Base-by-base conservation (phyloP, 2,113 vertebrate species). In the Cochlearius cochlearius region DNA sequence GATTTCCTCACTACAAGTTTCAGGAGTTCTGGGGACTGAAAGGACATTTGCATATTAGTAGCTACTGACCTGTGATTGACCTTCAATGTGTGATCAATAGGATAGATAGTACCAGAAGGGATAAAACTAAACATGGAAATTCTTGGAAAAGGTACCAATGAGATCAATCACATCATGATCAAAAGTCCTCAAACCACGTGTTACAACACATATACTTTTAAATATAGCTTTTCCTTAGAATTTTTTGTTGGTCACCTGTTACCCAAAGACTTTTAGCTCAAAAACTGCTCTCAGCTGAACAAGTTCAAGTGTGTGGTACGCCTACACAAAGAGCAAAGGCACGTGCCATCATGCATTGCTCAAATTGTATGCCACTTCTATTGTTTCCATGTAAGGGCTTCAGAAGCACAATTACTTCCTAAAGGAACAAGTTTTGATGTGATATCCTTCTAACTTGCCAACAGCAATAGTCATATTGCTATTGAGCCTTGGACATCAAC, bases 41-140 rank as follows among this genome's bases (percentile, higher is more conserved):
- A 95, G 55, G 83, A 67, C 49, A 14, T 41, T 53, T 68, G 30
- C 29, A 76, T 91, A 91, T 87, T 45, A 82, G 80, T 72, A 89
- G 80, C 49, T 58, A 36, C 91, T 62, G 47, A 78, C 77, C 66
- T 69, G 66, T 53, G 36, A 90, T 56, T 15, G 72, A 73, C 69
- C 64, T 60, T 72, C 36, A 8, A 27, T 9, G 11, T 4, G 18
- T 21, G 76, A 92, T 94, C 94, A 79, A 69, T 91, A 78, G 58
- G 4, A 2, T 4, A 36, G 63, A 29, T 3, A 59, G 56, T 7
- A 66, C 30, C 39, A 79, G 39, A 45, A 86, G 10, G 15, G 26
- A 20, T 15, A 75, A 55, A 27, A n/a, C 7, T 64, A 4, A 71
- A 77, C 64, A 52, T 20, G 12, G 60, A 74, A 71, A 53, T 38